These are phyloP conservation scores for Brachystomella parvula DNA, from an alignment of 1,140 invertebrate genomes.

Conservation along the genomic window DNA sequence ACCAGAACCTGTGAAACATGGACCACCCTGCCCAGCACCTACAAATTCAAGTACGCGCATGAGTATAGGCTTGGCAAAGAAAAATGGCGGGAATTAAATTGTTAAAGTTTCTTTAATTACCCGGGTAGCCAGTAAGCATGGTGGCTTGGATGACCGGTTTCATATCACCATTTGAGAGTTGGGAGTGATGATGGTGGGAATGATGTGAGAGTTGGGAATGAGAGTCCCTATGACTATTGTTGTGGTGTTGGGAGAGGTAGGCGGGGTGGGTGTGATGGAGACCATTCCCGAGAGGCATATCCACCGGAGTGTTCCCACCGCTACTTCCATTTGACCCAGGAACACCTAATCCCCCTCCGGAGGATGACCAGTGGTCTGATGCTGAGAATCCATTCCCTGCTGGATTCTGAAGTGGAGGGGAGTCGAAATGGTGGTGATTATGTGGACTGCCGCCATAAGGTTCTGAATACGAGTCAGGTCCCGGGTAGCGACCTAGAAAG, in stretches of 20 bases:
- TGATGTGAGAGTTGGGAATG: constrained; percentile 36
- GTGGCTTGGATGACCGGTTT: constrained; percentile 65
- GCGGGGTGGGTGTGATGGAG: constrained; percentile 37
- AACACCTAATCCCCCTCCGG: constrained; percentile 30
- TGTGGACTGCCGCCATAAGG: constrained; percentile 50
- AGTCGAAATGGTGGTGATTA: constrained; percentile 51
- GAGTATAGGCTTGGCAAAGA: background rate
- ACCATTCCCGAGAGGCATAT: constrained; percentile 27
- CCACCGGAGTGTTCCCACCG: constrained; percentile 41
- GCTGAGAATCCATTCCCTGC: constrained; percentile 54
- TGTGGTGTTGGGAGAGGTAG: constrained; percentile 39
- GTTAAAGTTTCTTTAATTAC: constrained; percentile 41
- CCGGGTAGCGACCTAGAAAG: constrained; percentile 50
- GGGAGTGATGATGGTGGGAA: constrained; percentile 38
- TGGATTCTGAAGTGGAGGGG: constrained; percentile 67
- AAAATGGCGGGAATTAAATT: background rate
- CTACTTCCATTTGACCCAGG: constrained; percentile 19
- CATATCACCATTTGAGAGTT: constrained; percentile 49
- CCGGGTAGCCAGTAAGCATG: constrained; percentile 61
- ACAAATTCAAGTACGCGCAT: background rate
- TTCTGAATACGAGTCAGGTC: constrained; percentile 56
- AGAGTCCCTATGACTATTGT: constrained; percentile 30
- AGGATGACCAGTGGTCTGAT: constrained; percentile 43
- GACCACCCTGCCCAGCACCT: constrained; percentile 48
- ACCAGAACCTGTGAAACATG: constrained; percentile 80